These are phyloP conservation scores for Hemithea aestivaria DNA, from an alignment of 2,888 invertebrate species.

Conservation along the genomic window DNA sequence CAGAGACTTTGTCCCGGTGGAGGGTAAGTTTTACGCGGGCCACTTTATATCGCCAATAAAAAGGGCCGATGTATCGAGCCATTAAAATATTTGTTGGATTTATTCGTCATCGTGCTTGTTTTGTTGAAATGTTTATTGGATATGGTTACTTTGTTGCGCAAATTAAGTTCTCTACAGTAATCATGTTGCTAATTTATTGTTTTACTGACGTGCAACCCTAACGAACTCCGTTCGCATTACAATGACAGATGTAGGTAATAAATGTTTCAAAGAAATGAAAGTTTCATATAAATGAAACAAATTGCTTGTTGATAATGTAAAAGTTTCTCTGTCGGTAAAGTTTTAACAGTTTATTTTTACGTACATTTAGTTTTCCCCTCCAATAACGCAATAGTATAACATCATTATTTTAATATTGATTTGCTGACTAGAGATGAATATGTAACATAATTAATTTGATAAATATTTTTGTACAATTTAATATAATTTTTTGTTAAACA, in stretches of 20 bases:
- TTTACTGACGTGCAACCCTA: conserved; percentile 24
- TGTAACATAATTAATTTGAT: too few relatives aligned
- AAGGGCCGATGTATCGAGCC: conserved; percentile 62
- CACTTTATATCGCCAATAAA: conserved; percentile 72
- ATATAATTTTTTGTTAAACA: too few relatives aligned
- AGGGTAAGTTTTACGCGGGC: conserved; percentile 47
- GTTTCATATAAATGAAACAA: conserved; percentile 47
- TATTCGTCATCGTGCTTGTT: conserved; percentile 68
- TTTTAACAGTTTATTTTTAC: conserved; percentile 65
- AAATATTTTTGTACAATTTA: too few relatives aligned
- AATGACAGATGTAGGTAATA: conserved; percentile 23
- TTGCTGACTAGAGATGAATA: too few relatives aligned
- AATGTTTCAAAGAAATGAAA: conserved; percentile 27
- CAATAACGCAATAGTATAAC: too few relatives aligned
- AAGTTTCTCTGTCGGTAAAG: conserved; percentile 52
- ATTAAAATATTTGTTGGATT: conserved; percentile 76
- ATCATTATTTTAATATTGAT: too few relatives aligned
- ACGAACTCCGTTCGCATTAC: conserved; percentile 27
- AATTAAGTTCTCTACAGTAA: conserved; percentile 55
- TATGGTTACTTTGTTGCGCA: conserved; percentile 63
- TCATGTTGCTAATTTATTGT: conserved; percentile 36
- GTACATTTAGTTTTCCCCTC: too few relatives aligned
- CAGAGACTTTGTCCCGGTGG: conserved; percentile 60
- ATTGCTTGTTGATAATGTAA: conserved; percentile 69
- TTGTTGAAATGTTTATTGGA: conserved; percentile 67